Percentiles rank a stretch among this genome's conserved stretches.
Evolutionary conservation across 2,113 vertebrate genomes (phyloP).

Genomic region (Cheilinus undulatus): DNA sequence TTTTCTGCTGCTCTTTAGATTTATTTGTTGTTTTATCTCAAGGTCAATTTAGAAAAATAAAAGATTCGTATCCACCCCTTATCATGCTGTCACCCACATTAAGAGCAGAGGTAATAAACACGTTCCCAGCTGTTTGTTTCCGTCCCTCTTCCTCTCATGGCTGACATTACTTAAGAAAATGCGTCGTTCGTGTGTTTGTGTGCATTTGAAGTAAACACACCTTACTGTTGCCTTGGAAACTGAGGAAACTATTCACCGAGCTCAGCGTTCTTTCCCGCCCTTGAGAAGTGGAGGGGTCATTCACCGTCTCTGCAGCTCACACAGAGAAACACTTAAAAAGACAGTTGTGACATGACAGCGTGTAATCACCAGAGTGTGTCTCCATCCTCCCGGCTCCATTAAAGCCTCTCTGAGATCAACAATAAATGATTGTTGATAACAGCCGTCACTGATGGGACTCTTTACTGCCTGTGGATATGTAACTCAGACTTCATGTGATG

Average conservation of each 20-base stretch:
- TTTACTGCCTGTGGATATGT: constrained; percentile 22
- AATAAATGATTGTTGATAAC: constrained; percentile 4
- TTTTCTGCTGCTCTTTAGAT: too few species aligned
- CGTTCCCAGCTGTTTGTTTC: background rate
- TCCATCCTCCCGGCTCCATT: background rate
- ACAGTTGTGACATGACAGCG: background rate
- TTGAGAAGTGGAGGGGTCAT: constrained; percentile 42
- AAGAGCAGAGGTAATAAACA: background rate
- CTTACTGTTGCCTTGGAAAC: constrained; percentile 64
- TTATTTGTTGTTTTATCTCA: background rate
- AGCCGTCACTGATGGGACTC: constrained; percentile 7
- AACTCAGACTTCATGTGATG: background rate
- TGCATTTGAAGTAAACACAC: constrained; percentile 9
- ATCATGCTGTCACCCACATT: background rate
- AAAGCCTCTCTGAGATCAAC: background rate
- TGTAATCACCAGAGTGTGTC: background rate
- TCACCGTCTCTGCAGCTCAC: constrained; percentile 15
- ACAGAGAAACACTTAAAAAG: background rate
- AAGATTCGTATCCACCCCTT: background rate
- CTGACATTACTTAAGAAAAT: background rate
- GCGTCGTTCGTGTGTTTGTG: background rate
- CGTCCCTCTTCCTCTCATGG: background rate
- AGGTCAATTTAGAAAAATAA: background rate
- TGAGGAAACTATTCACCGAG: constrained; percentile 13
- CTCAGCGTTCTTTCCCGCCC: background rate